These are phyloP conservation scores for Heptranchias perlo DNA, from an alignment of 2,113 vertebrate genomes.

Conservation along the genomic window DNA sequence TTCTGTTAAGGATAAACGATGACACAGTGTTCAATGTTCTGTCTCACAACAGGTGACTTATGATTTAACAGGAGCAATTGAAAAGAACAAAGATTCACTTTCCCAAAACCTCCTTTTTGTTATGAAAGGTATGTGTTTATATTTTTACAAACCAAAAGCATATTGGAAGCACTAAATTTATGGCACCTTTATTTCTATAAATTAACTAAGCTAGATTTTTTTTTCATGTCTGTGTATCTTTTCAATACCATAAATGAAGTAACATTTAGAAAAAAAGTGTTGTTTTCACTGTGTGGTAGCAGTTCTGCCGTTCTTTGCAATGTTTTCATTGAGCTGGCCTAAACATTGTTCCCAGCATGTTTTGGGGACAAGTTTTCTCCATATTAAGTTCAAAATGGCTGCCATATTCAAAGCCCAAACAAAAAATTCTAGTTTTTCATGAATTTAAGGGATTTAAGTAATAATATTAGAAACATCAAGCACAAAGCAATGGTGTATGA, in stretches of 20 bases:
- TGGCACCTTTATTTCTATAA: not conserved
- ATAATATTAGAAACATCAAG: not conserved
- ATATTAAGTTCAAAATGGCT: not conserved
- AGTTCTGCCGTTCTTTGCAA: not conserved
- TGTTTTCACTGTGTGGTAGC: not conserved
- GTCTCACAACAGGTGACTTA: slow-evolving; percentile 71
- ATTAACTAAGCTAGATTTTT: not conserved
- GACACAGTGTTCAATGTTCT: not conserved
- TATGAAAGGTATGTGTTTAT: slow-evolving; percentile 82
- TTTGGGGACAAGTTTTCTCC: not conserved
- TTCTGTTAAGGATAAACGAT: not conserved
- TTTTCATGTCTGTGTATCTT: not conserved
- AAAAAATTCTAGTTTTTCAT: not conserved
- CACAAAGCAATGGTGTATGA: not conserved
- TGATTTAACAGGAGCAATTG: slow-evolving; percentile 74
- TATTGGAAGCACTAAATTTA: not conserved
- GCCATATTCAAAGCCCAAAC: not conserved
- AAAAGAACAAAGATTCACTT: slow-evolving; percentile 85
- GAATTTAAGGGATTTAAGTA: not conserved
- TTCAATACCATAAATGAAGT: not conserved
- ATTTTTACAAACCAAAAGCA: not conserved
- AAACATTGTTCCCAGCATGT: not conserved
- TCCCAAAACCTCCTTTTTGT: slow-evolving; percentile 86
- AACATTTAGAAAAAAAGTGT: not conserved
- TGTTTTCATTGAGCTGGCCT: not conserved